Evolutionary conservation across 2,113 vertebrate genomes (phyloP).

Genomic region (Mobula birostris): DNA sequence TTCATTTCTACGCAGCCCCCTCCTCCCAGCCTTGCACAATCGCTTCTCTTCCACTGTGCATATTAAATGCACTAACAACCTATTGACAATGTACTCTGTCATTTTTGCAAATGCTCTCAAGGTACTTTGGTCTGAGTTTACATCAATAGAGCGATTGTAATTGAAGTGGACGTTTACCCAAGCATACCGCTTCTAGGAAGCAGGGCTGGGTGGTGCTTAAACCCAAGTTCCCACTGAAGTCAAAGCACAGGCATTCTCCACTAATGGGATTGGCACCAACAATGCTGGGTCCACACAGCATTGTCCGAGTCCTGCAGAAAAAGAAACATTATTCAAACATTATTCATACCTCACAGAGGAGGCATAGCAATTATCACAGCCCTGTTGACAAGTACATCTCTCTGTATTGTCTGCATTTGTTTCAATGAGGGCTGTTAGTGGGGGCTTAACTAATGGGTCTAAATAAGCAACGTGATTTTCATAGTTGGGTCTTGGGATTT

Average conservation of each 20-base stretch:
- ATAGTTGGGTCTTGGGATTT: conserved; percentile 49
- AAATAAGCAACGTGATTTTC: conserved; percentile 61
- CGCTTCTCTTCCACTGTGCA: conserved; percentile 10
- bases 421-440: conserved; percentile 69
- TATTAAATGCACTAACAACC: conserved; percentile 21
- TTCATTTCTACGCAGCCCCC: not conserved
- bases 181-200: not conserved
- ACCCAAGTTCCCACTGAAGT: conserved; percentile 31
- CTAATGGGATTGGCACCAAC: conserved; percentile 72
- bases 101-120: conserved; percentile 31
- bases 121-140: conserved; percentile 7
- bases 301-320: conserved; percentile 64
- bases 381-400: conserved; percentile 64
- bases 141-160: conserved; percentile 28
- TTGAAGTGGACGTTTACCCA: conserved; percentile 38
- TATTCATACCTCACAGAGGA: conserved; percentile 64
- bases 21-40: not conserved
- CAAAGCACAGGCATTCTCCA: conserved; percentile 56
- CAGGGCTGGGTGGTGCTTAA: not conserved
- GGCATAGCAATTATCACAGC: conserved; percentile 68
- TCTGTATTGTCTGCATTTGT: conserved; percentile 69
- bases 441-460: conserved; percentile 61
- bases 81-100: not conserved
- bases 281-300: conserved; percentile 58
- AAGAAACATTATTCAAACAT: conserved; percentile 76